Evolutionary conservation across 2,113 vertebrate species (phyloP), one percentile per base, ranked within the genome.

Genomic region (Struthio camelus): DNA sequence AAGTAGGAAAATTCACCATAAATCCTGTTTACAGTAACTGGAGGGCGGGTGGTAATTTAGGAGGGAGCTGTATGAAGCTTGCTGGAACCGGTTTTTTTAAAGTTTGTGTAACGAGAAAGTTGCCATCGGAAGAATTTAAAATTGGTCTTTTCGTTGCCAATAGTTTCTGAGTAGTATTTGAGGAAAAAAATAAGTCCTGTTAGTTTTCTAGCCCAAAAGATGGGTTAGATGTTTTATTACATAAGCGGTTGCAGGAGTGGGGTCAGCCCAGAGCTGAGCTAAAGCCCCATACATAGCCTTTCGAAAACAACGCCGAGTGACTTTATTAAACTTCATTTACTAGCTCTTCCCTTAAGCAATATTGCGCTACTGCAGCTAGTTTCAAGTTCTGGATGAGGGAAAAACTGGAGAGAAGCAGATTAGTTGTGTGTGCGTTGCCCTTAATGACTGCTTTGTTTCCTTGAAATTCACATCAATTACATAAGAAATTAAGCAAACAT

Each of bases 211-310:
- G 42, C 28, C 13, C 12, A 19, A 14, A 75, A 8, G 46, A 28
- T 9, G 8, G 51, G 27, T 28, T 11, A 22, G 62, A 44, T 65
- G 58, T 62, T 9, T 56, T 65, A 46, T 53, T 65, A 54, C 54
- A 4, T 4, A 7, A 59, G 51, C 32, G 64, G 34, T 42, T 0
- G 0, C 2, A 28, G 24, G 28, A 36, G 20, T 44, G 62, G 79
- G 53, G 58, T 84, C 61, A 69, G 69, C 44, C n/a, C 6, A 0
- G 0, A 12, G 82, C 50, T 4, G 2, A 87, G 28, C 4, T 15
- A 19, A 59, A 90, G 44, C 40, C 10, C 88, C 1, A 0, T 0
- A 5, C 1, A 0, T 0, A 5, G 58, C 0, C 1, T 32, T 46
- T 66, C 42, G 61, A 81, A 84, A 54, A 64, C 1, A 1, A 14